Percentiles rank a stretch among this genome's conserved stretches.
Conservation (phyloP, 2,113 vertebrate genomes). For the Xenopus laevis region DNA sequence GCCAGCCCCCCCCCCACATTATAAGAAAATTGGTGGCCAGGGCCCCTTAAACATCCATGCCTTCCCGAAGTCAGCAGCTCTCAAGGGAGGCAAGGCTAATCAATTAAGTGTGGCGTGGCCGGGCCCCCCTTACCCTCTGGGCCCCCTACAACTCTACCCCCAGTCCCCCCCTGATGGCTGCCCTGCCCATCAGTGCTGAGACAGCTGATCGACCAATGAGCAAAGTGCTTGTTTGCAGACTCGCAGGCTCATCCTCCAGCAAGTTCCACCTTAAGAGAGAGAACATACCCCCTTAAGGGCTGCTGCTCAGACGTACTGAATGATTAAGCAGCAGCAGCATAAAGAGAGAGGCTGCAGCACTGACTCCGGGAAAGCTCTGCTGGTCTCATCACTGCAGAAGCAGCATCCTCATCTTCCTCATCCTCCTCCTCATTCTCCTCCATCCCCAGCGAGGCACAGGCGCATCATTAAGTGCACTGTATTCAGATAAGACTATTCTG, state of each 20-base stretch:
- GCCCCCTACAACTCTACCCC: too few relatives aligned
- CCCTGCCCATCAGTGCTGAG: too few relatives aligned
- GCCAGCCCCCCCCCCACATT: too few relatives aligned
- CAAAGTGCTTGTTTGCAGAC: too few relatives aligned
- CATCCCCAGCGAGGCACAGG: background rate
- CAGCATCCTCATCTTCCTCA: background rate
- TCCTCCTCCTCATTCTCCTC: background rate
- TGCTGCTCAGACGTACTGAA: slow-evolving; percentile 3
- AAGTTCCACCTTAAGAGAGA: slow-evolving; percentile 24
- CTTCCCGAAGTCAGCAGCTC: too few relatives aligned
- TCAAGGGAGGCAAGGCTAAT: too few relatives aligned
- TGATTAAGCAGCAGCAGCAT: slow-evolving; percentile 1
- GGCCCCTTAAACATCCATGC: too few relatives aligned
- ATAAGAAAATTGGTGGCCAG: too few relatives aligned
- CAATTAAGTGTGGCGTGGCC: too few relatives aligned
- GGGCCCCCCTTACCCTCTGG: too few relatives aligned
- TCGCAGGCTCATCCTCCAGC: background rate
- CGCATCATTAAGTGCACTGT: background rate
- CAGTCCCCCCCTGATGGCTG: too few relatives aligned
- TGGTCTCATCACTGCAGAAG: slow-evolving; percentile 21
- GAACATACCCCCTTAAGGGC: slow-evolving; percentile 7
- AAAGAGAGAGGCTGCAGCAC: slow-evolving; percentile 3
- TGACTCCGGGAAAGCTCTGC: background rate
- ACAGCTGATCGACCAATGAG: too few relatives aligned
- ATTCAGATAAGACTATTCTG: slow-evolving; percentile 6